Percentiles rank a stretch among this genome's conserved stretches.
phyloP scores from a whole-genome alignment of 2,888 invertebrate genomes.

The Anthophora plumipes region DNA sequence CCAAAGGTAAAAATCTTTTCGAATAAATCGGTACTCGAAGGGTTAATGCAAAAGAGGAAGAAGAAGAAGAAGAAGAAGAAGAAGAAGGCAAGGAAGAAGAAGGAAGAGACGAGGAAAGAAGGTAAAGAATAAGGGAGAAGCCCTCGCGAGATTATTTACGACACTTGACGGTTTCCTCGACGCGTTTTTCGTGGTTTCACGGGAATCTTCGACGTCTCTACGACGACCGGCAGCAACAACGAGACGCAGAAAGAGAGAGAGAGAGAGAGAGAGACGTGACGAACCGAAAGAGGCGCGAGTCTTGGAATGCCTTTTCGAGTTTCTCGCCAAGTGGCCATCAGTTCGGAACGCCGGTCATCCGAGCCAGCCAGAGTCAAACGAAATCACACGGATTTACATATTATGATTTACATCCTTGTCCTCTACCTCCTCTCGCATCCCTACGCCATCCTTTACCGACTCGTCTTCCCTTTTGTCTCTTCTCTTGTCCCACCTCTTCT shows the following conservation, averaged over 20 bases:
- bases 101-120: background rate
- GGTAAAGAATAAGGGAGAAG: background rate
- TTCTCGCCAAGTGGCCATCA: constrained; percentile 78
- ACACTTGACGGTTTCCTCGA: constrained; percentile 41
- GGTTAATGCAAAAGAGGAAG: too few species aligned
- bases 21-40: too few species aligned
- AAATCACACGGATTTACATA: constrained; percentile 83
- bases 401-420: constrained; percentile 84
- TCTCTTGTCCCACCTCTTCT: constrained; percentile 9
- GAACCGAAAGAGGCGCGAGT: constrained; percentile 69
- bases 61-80: background rate
- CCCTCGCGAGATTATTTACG: constrained; percentile 58
- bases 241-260: constrained; percentile 1
- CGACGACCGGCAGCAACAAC: constrained; percentile 11
- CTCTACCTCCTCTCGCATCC: constrained; percentile 69
- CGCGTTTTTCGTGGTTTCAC: constrained; percentile 50
- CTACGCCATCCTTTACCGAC: constrained; percentile 14
- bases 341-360: constrained; percentile 75
- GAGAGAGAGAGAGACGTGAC: constrained; percentile 3
- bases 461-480: constrained; percentile 38
- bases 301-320: constrained; percentile 75
- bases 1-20: too few species aligned
- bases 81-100: background rate
- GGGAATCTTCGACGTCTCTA: constrained; percentile 22
- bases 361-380: constrained; percentile 78